Evolutionary conservation across 2,888 invertebrate species (phyloP), one percentile per base, ranked within the genome.

Genomic region (Gisinianus flammeolus): DNA sequence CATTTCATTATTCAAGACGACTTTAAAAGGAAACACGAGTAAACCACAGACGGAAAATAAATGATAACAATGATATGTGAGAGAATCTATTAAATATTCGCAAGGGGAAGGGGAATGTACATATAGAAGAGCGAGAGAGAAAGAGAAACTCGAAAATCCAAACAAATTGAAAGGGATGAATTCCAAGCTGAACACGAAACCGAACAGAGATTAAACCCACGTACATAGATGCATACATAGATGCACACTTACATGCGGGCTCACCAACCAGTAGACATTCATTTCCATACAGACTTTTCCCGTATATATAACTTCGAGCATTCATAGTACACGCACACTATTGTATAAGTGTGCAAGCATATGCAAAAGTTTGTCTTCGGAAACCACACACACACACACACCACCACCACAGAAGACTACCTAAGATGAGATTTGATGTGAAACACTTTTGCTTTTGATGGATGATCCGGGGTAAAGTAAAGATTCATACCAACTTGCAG

Each of bases 81-180:
- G 54, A 54, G n/a, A 54, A 54, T 54, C 16, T 54, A 54, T 3
- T 54, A 54, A 54, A 16, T 54, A 54, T 54, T 54, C 54, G n/a
- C 54, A 4, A 54, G 54, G n/a, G 16, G 22, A 24, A 64, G 30
- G 64, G 64, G 64, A 64, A 22, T 12, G 58, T 22, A 54, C n/a
- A n/a, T n/a, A n/a, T 66, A 22, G 44, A 44, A 31, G 35, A 35
- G 22, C 22, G 35, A n/a, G 74, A 66, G 74, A 74, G 64, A 52
- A 52, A 68, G 52, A 54, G 67, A n/a, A 75, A 68, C 28, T 4
- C 12, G 30, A 64, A 64, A 54, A 64, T 16, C 8, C 28, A 64
- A 70, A 79, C 64, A 67, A 52, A 54, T 58, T 64, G 68, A 73
- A 67, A 33, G 30, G 73, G 31, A 74, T 74, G 77, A 74, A n/a